Evolutionary conservation across 2,113 vertebrate species (phyloP).

Genomic region (Percina caprodes): DNA sequence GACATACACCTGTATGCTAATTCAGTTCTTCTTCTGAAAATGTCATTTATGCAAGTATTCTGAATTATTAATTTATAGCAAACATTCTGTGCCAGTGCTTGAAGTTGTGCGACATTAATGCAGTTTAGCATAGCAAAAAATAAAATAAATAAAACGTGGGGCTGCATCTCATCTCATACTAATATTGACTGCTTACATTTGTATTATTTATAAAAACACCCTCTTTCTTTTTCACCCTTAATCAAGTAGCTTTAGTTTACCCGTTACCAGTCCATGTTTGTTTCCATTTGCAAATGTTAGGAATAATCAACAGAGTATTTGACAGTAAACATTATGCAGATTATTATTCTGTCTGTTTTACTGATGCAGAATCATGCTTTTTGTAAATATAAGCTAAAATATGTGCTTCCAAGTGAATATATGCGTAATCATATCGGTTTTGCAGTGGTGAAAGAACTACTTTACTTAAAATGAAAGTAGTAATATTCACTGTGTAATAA

Average conservation of each 20-base stretch:
- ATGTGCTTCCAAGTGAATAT: too few relatives aligned
- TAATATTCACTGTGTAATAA: too few relatives aligned
- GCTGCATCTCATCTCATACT: not conserved
- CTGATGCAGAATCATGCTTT: too few relatives aligned
- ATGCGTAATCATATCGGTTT: too few relatives aligned
- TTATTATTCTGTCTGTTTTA: too few relatives aligned
- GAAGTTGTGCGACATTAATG: not conserved
- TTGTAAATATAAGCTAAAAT: too few relatives aligned
- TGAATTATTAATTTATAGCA: constrained; percentile 26
- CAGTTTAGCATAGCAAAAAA: not conserved
- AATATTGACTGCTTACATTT: not conserved
- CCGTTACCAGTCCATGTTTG: too few relatives aligned
- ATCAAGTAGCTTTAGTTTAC: not conserved
- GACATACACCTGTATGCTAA: not conserved
- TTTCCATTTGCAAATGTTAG: too few relatives aligned
- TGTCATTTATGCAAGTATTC: constrained; percentile 11
- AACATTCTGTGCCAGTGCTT: not conserved
- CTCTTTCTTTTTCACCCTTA: not conserved
- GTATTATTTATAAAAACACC: not conserved
- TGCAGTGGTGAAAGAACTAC: too few relatives aligned
- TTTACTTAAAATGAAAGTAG: too few relatives aligned
- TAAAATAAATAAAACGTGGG: not conserved
- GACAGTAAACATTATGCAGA: too few relatives aligned
- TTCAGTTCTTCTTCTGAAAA: not conserved
- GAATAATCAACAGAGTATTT: too few relatives aligned